These are phyloP conservation scores for Dicranocentrus wangi DNA, from an alignment of 2,888 invertebrate genomes.

Conservation along the genomic window DNA sequence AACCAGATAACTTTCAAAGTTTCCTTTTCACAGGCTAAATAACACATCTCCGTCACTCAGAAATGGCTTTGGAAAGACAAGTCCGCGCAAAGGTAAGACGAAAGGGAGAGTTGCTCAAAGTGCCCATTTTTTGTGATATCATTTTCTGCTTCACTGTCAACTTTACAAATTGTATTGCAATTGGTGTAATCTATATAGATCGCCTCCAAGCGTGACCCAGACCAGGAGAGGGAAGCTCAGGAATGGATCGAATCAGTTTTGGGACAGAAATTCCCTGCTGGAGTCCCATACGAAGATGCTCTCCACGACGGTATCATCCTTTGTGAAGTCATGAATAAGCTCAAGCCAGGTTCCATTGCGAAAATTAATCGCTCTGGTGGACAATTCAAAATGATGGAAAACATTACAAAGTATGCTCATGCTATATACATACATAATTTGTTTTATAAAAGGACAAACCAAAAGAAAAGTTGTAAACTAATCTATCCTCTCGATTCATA, in stretches of 20 bases:
- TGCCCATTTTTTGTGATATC: conserved; percentile 42
- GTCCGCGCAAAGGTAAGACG: conserved; percentile 88
- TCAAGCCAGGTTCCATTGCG: conserved; percentile 88
- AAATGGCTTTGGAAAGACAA: conserved; percentile 93
- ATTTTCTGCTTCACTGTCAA: conserved; percentile 68
- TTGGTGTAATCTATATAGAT: background rate
- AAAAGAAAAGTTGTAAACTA: background rate
- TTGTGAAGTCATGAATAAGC: conserved; percentile 94
- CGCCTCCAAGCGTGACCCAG: conserved; percentile 82
- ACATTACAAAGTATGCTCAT: conserved; percentile 87
- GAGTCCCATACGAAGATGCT: conserved; percentile 89
- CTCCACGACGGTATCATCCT: conserved; percentile 93
- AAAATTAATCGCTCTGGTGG: conserved; percentile 96
- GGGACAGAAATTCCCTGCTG: conserved; percentile 90
- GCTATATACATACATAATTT: background rate
- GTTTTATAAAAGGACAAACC: no score
- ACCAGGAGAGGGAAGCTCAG: conserved; percentile 90
- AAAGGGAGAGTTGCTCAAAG: background rate
- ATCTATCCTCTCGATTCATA: background rate
- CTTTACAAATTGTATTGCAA: no score
- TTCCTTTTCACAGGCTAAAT: no score
- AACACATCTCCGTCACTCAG: conserved; percentile 35
- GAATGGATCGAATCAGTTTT: conserved; percentile 92
- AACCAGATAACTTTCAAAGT: background rate
- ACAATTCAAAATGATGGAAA: conserved; percentile 99